Evolutionary conservation across 2,113 vertebrate species (phyloP), one percentile per base, ranked within the genome.

Genomic region (Atrichornis clamosus): DNA sequence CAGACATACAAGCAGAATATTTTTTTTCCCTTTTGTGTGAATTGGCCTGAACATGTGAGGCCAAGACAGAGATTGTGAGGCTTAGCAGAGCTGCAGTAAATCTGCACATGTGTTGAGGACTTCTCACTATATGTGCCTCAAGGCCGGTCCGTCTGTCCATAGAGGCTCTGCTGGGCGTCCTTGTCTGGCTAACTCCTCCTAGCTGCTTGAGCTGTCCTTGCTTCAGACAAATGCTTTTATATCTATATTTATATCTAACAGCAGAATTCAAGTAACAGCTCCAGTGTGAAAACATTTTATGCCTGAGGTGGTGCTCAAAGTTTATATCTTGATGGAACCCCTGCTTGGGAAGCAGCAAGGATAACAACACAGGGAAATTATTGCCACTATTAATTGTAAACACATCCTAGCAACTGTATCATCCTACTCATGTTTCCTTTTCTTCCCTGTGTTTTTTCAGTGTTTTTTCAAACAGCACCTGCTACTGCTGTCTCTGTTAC

Each of bases 401-500:
- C 4, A 8, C 85, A 80, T 91, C 90, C 75, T 93, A 93, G 79
- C 93, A 96, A 83, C 82, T 91, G 27, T 69, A 32, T 86, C 79
- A 32, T 42, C 33, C 50, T 89, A 24, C 81, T 95, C 39, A 0
- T 52, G 41, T 89, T 94, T 95, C 76, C 55, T 84, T 89, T 89
- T 76, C 76, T 84, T 73, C 35, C 18, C 74, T 27, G 4, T 42
- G 33, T 76, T 69, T 96, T 96, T 67, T 72, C 42, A 64, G 47
- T 81, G 64, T 89, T 95, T 79, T 95, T 89, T 62, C 75, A 91
- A 93, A 74, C 75, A 62, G 63, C 87, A 94, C 90, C 90, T 97
- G 84, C 87, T 90, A 10, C 27, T 4, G 16, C 63, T 87, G 78
- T 83, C 81, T 90, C 41, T 0, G 0, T 88, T 80, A 39, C 39